Evolutionary conservation across 2,797 vertebrate genomes (phyloP).

Genomic region (Characodon lateralis): DNA sequence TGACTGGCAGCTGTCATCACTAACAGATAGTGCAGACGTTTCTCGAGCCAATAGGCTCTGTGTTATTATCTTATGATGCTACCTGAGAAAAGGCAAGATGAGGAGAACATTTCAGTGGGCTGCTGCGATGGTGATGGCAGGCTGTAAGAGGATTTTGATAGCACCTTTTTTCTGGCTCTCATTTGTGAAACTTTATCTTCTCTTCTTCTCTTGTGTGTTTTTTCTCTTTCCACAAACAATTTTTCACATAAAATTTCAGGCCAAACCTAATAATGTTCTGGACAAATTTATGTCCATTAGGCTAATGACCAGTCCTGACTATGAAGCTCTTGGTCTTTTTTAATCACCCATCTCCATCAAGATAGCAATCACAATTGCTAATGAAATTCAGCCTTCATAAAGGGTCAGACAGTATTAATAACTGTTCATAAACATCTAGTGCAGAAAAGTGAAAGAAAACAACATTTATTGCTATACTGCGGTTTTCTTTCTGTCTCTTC

Average conservation of each 20-base stretch:
- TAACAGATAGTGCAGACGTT: constrained; percentile 10
- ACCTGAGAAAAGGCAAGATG: constrained; percentile 4
- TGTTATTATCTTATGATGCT: constrained; percentile 25
- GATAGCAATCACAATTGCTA: constrained; percentile 10
- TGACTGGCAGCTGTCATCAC: constrained; percentile 40
- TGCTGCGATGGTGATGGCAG: constrained; percentile 61
- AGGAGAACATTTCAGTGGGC: constrained; percentile 33
- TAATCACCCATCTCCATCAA: constrained; percentile 32
- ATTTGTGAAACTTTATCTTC: constrained; percentile 32
- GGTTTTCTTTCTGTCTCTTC: constrained; percentile 16
- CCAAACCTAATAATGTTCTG: constrained; percentile 22
- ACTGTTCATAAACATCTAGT: constrained; percentile 3
- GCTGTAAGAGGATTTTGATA: constrained; percentile 38
- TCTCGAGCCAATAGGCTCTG: constrained; percentile 1
- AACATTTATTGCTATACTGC: constrained; percentile 17
- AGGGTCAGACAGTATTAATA: constrained; percentile 1
- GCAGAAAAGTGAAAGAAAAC: not conserved
- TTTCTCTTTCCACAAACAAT: constrained; percentile 4
- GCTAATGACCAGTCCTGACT: constrained; percentile 23
- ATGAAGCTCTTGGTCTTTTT: constrained; percentile 2
- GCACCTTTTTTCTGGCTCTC: constrained; percentile 39
- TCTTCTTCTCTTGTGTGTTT: constrained; percentile 9
- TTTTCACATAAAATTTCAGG: not conserved
- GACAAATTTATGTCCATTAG: constrained; percentile 13
- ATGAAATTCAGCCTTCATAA: not conserved